Base-by-base conservation (phyloP, 1,140 invertebrate genomes). In the Protaetia brevitarsis region DNA sequence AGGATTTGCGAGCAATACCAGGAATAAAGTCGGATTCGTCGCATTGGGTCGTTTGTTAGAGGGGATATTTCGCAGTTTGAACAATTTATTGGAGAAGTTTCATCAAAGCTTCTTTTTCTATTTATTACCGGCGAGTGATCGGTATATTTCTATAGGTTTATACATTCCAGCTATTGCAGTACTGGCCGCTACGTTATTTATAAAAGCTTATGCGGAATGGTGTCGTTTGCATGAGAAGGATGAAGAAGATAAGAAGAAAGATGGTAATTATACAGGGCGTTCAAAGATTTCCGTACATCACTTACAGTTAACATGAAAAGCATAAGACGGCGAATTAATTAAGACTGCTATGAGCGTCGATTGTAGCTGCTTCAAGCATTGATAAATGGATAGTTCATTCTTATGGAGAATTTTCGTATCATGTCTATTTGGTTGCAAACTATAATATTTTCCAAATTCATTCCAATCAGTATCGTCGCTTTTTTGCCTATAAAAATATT, bases 101-200 rank as follows among this genome's bases (percentile, higher is more conserved):
- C 96, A 99, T 80, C 96, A 98, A 76, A 98, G 96, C 10, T 99
- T 94, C 80, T 98, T 98, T 82, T 98, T 99, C 77, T 99, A 99
- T 79, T 79, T 99, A 30, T 82, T 98, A 31, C 89, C 95, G 6
- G 89, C 91, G 27, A 93, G 93, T 3, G 88, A 95, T 78, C 83
- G 94, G 69, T 99, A 96, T 75, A 87, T 98, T 70, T 98, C 95
- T 23, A 99, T 98, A 90, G 89, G 93, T 10, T 82, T 93, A 37
- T 98, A 97, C 74, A 97, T 97, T 88, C 90, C 93, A 8, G 89
- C 92, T 3, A 82, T 97, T 70, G 90, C 88, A 64, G 74, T 93
- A 1, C 85, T 98, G 51, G 86, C 88, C 30, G 87, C 86, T 1
- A 85, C 89, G 3, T 79, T 94, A 63, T 85, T 94, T 59, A 83